Evolutionary conservation across 2,797 vertebrate species (phyloP), one percentile per base, ranked within the genome.

Genomic region (Echeneis naucrates): DNA sequence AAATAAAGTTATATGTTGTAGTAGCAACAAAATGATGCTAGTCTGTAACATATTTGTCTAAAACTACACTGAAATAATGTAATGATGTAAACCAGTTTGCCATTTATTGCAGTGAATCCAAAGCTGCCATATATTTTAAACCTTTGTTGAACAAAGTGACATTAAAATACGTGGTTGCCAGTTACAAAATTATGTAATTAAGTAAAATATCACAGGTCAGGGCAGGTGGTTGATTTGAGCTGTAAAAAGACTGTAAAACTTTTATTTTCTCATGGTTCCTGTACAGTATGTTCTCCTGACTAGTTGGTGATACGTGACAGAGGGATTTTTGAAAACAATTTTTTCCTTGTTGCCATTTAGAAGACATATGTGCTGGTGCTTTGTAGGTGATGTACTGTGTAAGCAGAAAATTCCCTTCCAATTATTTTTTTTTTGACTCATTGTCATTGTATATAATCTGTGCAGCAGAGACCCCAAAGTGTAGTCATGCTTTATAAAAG

Each of bases 51-150:
- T 62, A 0, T 19, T 52, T 62, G 27, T 68, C 30, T 23, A 6
- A 42, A 33, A 52, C 53, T 48, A 67, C 26, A 68, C 7, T 47
- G 9, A 65, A 55, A 60, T 44, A 35, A n/a, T n/a, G n/a, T n/a
- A 55, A 77, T 58, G 32, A 68, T 56, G 24, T 11, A 17, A 69
- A 62, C 55, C 37, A 74, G 14, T 72, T 59, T 81, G 50, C 54
- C 67, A 61, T 81, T 78, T 62, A 44, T 60, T 73, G 51, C 68
- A 74, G 9, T 82, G 45, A 83, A 75, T 77, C 38, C 17, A 61
- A 80, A 76, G 77, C 66, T 82, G 72, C 74, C 78, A 77, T 81
- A 81, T 52, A 51, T 45, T 75, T 61, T 17, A 19, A 37, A 42
- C 62, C 47, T 59, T 63, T 82, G 60, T 72, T 78, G 7, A 68